Evolutionary conservation across 64 coral and sea anemone species (phyloP), one percentile per base, ranked within the genome.

Genomic region (Stichodactyla mertensii): DNA sequence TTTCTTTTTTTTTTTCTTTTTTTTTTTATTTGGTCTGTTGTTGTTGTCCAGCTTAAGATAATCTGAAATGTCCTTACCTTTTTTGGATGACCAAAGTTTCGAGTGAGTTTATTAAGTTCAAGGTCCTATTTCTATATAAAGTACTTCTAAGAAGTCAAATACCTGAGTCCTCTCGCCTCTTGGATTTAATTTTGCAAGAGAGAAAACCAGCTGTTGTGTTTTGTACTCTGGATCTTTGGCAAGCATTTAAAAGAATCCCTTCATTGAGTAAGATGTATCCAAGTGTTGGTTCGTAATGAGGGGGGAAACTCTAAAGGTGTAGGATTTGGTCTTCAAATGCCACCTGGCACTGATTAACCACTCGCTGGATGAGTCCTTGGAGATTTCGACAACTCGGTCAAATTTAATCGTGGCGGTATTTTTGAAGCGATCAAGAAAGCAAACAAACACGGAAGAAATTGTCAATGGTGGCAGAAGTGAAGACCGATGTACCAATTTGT

Each of bases 361-460:
- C 69, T 31, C 69, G 24, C 4, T 74, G 23, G 27, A 31, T 74
- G 24, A 74, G 69, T 1, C 24, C 69, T 36, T 31, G 23, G 69
- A 74, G 69, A 31, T 31, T 74, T 31, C 23, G 69, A 74, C 69
- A 23, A 23, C 22, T 14, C 69, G 12, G 9, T 31, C 69, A 74
- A 74, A 27, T 74, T 9, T 74, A 74, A 27, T 31, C 69, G 27
- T 74, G 69, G 69, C 69, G 69, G 69, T n/a, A 27, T 74, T 74
- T 36, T 74, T 74, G 69, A 74, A 74, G 69, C 69, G 69, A 31
- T 28, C 69, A 74, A 74, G 27, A 74, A 74, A 31, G 12, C 69
- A 74, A 74, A 74, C 69, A 74, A 74, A 31, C 56, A 31, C 10
- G 26, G 26, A 31, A 23, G 4, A 8, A 74, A 74, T 11, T 74